Percentiles rank a stretch among this genome's conserved stretches.
Evolutionary conservation across 2,113 vertebrate genomes (phyloP).

Genomic region (Cygnus atratus): DNA sequence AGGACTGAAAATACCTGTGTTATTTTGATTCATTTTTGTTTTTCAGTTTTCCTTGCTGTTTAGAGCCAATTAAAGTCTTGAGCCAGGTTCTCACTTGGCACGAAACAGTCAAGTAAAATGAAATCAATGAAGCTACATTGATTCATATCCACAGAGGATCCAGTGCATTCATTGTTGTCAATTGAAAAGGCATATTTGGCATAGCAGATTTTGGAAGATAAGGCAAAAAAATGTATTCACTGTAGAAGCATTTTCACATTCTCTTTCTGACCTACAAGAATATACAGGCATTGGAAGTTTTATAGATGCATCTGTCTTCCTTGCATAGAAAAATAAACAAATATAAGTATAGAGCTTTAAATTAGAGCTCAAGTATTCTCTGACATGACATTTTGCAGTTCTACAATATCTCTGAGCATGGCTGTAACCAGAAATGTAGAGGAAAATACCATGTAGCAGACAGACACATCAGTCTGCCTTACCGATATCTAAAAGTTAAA

Average conservation of each 20-base stretch:
- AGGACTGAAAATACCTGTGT: background rate
- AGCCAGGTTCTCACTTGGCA: background rate
- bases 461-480: background rate
- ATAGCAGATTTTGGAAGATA: background rate
- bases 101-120: conserved; percentile 18
- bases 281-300: background rate
- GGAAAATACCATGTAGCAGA: background rate
- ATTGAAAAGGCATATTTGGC: background rate
- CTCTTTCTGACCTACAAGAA: background rate
- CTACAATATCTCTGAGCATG: background rate
- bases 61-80: conserved; percentile 15
- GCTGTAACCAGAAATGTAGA: background rate
- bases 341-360: background rate
- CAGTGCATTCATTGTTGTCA: background rate
- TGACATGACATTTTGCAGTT: background rate
- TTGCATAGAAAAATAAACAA: background rate
- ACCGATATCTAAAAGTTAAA: background rate
- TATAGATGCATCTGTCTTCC: background rate
- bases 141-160: conserved; percentile 8
- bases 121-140: conserved; percentile 26
- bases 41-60: background rate
- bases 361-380: background rate
- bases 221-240: background rate
- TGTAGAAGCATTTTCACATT: conserved; percentile 11
- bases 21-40: conserved; percentile 16